phyloP scores from a whole-genome alignment of 1,140 invertebrate genomes.

The Meloidogyne hapla region DNA sequence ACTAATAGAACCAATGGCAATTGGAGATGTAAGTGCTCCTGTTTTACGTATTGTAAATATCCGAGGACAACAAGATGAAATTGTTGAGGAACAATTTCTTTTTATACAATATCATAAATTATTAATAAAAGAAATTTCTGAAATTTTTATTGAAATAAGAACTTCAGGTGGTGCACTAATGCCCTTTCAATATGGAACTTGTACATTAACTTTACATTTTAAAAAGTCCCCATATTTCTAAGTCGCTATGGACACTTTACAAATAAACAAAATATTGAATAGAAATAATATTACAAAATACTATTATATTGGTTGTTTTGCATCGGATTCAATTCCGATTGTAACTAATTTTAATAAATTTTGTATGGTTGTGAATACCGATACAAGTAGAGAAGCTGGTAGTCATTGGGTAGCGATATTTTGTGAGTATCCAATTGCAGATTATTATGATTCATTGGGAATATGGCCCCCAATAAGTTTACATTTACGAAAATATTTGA shows the following conservation, averaged over 20 bases:
- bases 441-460: slow-evolving; percentile 17
- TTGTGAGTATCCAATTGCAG: not conserved
- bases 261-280: slow-evolving; percentile 19
- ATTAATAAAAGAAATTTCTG: slow-evolving; percentile 22
- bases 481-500: not conserved
- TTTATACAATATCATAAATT: slow-evolving; percentile 28
- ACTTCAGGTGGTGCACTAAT: not conserved
- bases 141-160: slow-evolving; percentile 30
- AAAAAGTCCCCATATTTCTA: slow-evolving; percentile 1
- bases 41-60: slow-evolving; percentile 31
- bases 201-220: too few relatives aligned
- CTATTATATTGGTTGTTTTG: slow-evolving; percentile 10
- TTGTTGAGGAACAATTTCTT: slow-evolving; percentile 18
- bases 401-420: slow-evolving; percentile 4
- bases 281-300: not conserved
- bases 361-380: not conserved
- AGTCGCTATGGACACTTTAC: not conserved
- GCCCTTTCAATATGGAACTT: slow-evolving; percentile 22
- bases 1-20: slow-evolving; percentile 33
- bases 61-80: not conserved
- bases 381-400: not conserved
- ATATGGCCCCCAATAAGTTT: not conserved
- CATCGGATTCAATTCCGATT: not conserved
- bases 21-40: slow-evolving; percentile 28
- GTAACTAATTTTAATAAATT: not conserved